Percentiles rank a stretch among this genome's conserved stretches.
Evolutionary conservation across 2,888 invertebrate genomes (phyloP).

Genomic region (Xylophagus ater): DNA sequence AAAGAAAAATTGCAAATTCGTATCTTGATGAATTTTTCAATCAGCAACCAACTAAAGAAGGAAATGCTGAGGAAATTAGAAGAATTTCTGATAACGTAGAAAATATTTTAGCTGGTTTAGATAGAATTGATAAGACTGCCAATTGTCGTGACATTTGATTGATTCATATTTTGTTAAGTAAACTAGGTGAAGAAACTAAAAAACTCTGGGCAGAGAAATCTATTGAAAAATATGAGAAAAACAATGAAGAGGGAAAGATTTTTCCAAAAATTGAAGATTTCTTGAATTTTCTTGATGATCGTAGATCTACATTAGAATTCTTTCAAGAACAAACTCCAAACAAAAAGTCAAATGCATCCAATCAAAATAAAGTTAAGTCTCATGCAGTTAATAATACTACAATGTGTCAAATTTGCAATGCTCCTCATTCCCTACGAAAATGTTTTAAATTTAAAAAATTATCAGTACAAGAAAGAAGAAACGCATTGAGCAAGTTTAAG

Average conservation of each 20-base stretch:
- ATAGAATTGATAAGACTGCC: background rate
- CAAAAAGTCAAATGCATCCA: background rate
- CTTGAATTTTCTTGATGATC: too few species aligned
- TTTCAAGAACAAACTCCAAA: background rate
- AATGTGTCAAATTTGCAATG: background rate
- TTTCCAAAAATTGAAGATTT: background rate
- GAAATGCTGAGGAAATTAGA: background rate
- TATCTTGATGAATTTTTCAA: too few species aligned
- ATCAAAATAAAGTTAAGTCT: too few species aligned
- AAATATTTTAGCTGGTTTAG: slow-evolving; percentile 1
- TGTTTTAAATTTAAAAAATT: too few species aligned
- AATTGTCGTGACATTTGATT: background rate
- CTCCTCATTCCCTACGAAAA: background rate
- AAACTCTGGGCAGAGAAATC: too few species aligned
- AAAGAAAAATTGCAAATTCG: too few species aligned
- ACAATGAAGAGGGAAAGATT: background rate
- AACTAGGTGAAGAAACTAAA: too few species aligned
- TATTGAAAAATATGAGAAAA: too few species aligned
- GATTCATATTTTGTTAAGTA: background rate
- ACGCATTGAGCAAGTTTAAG: background rate
- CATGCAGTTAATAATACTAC: background rate
- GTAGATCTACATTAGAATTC: background rate
- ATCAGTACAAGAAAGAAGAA: background rate
- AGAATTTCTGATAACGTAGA: background rate
- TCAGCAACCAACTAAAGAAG: too few species aligned